Percentiles rank a stretch among this genome's conserved stretches.
Conservation (phyloP, 1,140 invertebrate genomes). For the Thaumetopoea pityocampa region DNA sequence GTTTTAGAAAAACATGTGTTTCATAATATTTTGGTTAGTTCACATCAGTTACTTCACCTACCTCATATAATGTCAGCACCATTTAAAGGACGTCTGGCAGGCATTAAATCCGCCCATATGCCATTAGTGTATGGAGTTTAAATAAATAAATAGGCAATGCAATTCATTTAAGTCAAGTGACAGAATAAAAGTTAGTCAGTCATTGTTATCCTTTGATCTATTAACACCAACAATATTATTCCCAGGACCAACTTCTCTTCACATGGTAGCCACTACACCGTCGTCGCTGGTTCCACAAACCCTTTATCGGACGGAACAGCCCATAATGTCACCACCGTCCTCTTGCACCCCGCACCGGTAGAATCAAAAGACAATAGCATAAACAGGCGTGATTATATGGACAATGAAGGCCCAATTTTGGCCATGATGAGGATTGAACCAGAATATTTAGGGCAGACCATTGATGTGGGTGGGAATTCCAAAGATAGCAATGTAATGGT, state of each 20-base stretch:
- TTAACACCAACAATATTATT: background rate
- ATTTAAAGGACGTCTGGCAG: no score
- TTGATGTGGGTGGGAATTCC: constrained; percentile 5
- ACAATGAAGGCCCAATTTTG: constrained; percentile 9
- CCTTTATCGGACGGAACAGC: constrained; percentile 30
- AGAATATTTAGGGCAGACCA: constrained; percentile 1
- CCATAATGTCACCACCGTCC: constrained; percentile 32
- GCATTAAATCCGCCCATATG: no score
- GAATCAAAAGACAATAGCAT: background rate
- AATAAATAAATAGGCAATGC: no score
- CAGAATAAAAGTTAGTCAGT: no score
- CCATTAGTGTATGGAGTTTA: no score
- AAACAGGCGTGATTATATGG: background rate
- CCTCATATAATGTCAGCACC: no score
- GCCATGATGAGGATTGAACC: constrained; percentile 32
- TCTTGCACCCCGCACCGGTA: constrained; percentile 17
- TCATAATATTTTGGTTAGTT: no score
- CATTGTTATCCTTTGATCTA: no score
- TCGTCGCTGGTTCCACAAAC: constrained; percentile 26
- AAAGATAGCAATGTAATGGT: constrained; percentile 13
- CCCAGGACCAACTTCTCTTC: constrained; percentile 2
- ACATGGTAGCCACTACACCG: constrained; percentile 19
- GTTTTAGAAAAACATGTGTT: no score
- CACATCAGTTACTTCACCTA: no score
- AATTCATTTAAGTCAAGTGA: no score